Percentiles rank a stretch among this genome's conserved stretches.
Conservation (phyloP, 2,797 vertebrate species). For the Pseudochirops cupreus region DNA sequence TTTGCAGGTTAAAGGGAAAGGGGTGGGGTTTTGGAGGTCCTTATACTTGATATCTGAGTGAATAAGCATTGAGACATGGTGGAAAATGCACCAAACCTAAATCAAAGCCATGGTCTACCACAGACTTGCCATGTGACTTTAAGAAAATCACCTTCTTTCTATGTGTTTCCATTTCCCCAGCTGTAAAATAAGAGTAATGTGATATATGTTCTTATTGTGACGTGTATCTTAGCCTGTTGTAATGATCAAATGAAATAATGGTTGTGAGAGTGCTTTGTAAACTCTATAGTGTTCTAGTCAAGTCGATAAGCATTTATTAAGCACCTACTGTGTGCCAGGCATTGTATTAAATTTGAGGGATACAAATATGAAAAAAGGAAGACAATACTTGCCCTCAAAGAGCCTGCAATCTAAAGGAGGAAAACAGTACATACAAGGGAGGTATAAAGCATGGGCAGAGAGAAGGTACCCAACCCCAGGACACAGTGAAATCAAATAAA, state of each 20-base stretch:
- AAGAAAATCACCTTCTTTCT: not conserved
- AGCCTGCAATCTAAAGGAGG: not conserved
- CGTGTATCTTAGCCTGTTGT: not conserved
- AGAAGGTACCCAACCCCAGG: not conserved
- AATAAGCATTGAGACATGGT: not conserved
- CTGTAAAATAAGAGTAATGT: not conserved
- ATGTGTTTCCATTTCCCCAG: not conserved
- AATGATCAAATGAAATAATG: not conserved
- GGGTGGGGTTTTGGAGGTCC: not conserved
- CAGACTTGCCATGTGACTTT: not conserved
- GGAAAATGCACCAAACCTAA: not conserved
- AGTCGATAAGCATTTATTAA: not conserved
- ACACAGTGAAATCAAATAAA: not conserved
- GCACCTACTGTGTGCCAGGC: not conserved
- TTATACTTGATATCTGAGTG: not conserved
- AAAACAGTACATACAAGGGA: not conserved
- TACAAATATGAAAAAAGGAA: not conserved
- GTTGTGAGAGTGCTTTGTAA: not conserved
- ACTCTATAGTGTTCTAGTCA: not conserved
- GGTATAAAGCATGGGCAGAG: not conserved
- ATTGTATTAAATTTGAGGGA: not conserved
- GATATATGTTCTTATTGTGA: not conserved
- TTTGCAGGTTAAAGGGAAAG: not conserved
- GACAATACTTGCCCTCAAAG: not conserved
- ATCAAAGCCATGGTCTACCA: not conserved